A percentile compares a stretch with the other conserved stretches of the same genome.
These are phyloP conservation scores for Beaufortia kweichowensis DNA, from an alignment of 2,113 vertebrate genomes.

Conservation along the genomic window DNA sequence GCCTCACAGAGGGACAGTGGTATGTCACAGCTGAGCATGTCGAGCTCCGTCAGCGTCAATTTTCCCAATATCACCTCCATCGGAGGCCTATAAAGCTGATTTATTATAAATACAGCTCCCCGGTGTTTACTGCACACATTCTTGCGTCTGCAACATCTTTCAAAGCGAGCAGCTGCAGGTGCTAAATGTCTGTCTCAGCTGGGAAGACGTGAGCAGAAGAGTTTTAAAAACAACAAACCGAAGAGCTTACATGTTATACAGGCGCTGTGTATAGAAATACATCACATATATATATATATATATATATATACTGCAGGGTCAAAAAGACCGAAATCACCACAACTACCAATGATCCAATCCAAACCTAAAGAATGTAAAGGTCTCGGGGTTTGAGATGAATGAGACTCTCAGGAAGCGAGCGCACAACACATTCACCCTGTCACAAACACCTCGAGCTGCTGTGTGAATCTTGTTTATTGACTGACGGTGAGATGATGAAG, in stretches of 20 bases:
- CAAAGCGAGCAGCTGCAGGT: slow-evolving; percentile 94
- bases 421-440: slow-evolving; percentile 36
- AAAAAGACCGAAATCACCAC: too few relatives aligned
- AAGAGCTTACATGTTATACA: too few relatives aligned
- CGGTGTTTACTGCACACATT: slow-evolving; percentile 97
- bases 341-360: too few relatives aligned
- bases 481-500: slow-evolving; percentile 68
- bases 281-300: too few relatives aligned
- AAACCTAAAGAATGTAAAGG: too few relatives aligned
- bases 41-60: slow-evolving; percentile 90
- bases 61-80: slow-evolving; percentile 95
- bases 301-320: too few relatives aligned
- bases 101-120: slow-evolving; percentile 98
- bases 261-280: too few relatives aligned
- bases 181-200: slow-evolving; percentile 70
- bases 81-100: slow-evolving; percentile 98
- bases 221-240: not conserved
- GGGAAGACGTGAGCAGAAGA: slow-evolving; percentile 55
- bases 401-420: not conserved
- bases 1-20: slow-evolving; percentile 56
- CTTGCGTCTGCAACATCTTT: slow-evolving; percentile 91
- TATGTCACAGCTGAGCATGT: slow-evolving; percentile 84
- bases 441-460: slow-evolving; percentile 72
- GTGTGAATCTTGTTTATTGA: slow-evolving; percentile 81
- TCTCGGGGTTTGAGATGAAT: not conserved